Evolutionary conservation across 2,888 invertebrate genomes (phyloP), one percentile per base, ranked within the genome.

Genomic region (Heliothis peltigera): DNA sequence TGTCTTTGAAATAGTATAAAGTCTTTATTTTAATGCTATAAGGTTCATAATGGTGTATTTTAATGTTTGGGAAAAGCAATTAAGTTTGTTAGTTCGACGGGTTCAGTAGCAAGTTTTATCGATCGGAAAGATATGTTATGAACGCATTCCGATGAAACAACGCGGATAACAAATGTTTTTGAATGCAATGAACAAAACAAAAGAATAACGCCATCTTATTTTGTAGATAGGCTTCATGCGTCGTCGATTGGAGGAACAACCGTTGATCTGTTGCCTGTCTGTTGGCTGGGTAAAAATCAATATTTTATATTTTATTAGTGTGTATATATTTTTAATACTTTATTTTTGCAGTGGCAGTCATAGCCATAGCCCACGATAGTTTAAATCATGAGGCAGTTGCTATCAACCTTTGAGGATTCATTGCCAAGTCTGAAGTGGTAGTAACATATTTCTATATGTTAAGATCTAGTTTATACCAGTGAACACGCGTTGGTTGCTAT

Each of bases 121-220:
- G 87, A 92, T 92, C 80, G 90, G 87, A 92, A 94, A 93, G 92
- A 93, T 93, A 92, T 91, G 89, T 81, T 81, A 78, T 67, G 84
- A 89, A 87, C 75, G 86, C 89, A 92, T 93, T 92, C 91, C 90
- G 81, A 88, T 87, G 86, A 86, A 86, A 89, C 85, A 87, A 82
- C 75, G 77, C 76, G 72, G 78, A 67, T 80, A 76, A 85, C 81
- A 81, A 82, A 82, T 79, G 78, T 82, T 79, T 74, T 61, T 68
- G 57, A 64, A 59, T 51, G 57, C 54, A 53, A 54, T 42, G 59
- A 66, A 74, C 35, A 63, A 56, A 69, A 71, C 19, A 73, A 64
- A 64, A 58, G 56, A 73, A 51, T 49, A n/a, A 28, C 18, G 15
- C 48, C 18, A 64, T 56, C 64, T 60, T 54, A 22, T 17, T n/a